These are phyloP conservation scores for Homalodisca vitripennis DNA, from an alignment of 1,140 invertebrate species.

Conservation along the genomic window DNA sequence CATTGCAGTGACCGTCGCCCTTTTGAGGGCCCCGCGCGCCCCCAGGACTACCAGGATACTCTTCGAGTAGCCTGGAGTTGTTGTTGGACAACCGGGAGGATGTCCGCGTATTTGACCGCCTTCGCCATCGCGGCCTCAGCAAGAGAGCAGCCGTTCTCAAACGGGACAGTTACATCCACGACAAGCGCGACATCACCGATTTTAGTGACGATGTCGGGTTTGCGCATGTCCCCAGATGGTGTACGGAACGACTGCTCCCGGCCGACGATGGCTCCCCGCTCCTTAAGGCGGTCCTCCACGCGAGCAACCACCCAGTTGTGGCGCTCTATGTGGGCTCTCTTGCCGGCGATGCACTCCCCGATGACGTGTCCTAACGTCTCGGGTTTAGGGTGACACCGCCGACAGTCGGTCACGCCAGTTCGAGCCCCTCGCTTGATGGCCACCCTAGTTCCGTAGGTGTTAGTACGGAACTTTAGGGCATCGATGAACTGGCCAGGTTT, in stretches of 20 bases:
- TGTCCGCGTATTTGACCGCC: not conserved
- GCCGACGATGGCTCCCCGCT: slow-evolving; percentile 5
- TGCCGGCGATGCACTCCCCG: too few species aligned
- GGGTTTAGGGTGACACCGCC: not conserved
- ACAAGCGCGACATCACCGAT: not conserved
- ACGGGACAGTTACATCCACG: slow-evolving; percentile 4
- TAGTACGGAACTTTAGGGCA: not conserved
- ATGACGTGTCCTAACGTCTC: too few species aligned
- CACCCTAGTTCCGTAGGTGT: not conserved
- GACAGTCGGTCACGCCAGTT: not conserved
- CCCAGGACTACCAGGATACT: too few species aligned
- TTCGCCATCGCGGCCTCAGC: not conserved
- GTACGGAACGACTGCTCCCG: not conserved
- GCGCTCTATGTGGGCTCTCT: not conserved
- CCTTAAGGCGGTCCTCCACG: not conserved
- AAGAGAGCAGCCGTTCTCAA: not conserved
- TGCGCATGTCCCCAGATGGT: too few species aligned
- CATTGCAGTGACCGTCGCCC: not conserved
- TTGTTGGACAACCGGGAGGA: not conserved
- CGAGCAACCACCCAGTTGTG: not conserved
- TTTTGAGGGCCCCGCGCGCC: not conserved
- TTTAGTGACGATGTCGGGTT: slow-evolving; percentile 4
- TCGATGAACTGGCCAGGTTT: not conserved
- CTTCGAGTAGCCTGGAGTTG: not conserved
- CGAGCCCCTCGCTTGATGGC: not conserved